Conservation (phyloP, 2,797 vertebrate genomes). For the Cirrhinus molitorella region DNA sequence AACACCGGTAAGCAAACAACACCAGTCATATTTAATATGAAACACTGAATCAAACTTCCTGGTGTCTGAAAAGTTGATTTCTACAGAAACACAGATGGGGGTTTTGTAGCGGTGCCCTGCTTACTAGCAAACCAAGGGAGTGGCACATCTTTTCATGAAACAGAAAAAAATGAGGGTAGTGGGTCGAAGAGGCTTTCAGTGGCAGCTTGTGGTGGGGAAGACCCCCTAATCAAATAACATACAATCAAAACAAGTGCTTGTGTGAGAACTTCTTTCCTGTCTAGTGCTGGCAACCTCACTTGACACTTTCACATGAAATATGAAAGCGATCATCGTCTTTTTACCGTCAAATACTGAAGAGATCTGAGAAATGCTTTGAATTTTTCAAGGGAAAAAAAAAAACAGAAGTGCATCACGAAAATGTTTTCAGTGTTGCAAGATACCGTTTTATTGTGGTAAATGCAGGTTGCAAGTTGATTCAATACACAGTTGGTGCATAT, state of each 20-base stretch:
- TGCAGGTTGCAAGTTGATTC: conserved; percentile 9
- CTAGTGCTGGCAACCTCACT: conserved; percentile 42
- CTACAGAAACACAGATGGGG: conserved; percentile 50
- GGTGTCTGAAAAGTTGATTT: conserved; percentile 31
- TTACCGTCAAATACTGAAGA: conserved; percentile 40
- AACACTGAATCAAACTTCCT: conserved; percentile 1
- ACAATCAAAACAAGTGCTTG: conserved; percentile 36
- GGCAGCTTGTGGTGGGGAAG: conserved; percentile 46
- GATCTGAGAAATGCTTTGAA: conserved; percentile 34
- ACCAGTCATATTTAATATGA: background rate
- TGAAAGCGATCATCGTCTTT: conserved; percentile 29
- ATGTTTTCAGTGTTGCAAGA: conserved; percentile 17
- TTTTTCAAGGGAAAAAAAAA: background rate
- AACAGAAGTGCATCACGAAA: conserved; percentile 10
- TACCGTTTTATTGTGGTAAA: conserved; percentile 38
- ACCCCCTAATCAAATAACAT: conserved; percentile 19
- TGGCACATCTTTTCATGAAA: conserved; percentile 37
- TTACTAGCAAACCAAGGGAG: conserved; percentile 40
- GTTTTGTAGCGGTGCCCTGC: conserved; percentile 35
- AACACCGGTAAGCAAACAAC: conserved; percentile 1
- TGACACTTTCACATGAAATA: conserved; percentile 40
- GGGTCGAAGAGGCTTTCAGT: conserved; percentile 15
- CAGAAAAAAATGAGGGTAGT: conserved; percentile 49
- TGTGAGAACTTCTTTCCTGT: conserved; percentile 48
- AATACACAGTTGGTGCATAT: conserved; percentile 4